Base-by-base conservation (phyloP, 1,140 invertebrate species). In the Halesus radiatus region DNA sequence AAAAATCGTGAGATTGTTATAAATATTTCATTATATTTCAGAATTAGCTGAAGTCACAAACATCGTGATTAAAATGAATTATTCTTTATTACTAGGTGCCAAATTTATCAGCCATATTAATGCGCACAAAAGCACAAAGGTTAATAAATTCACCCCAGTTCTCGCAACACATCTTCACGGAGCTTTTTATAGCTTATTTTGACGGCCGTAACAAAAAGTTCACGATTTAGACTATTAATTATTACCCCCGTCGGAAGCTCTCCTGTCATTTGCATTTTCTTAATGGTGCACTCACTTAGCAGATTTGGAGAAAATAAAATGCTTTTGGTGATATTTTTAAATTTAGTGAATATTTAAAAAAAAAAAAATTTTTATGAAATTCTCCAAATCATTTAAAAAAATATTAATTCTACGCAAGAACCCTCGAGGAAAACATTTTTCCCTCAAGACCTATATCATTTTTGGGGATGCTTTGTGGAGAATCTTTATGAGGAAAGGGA, bases 251-350 rank as follows among this genome's bases (percentile, higher is more conserved):
- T 23, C 75, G 37, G 72, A 52, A 80, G 75, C 64, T 70, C 58
- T 78, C 78, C 70, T 80, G 81, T 82, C 75, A 82, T 82, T 82
- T 82, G 75, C 78, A 82, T 82, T 82, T 80, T 79, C 78, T 72
- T 82, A 82, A 82, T 76, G 78, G 74, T 50, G 54, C 29, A 56
- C 62, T 82, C 78, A 72, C 66, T 79, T 75, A 78, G 64, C 76
- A 76, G 76, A 52, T 29, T 53, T 72, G n/a, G 53, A 50, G 68
- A 72, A 72, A 20, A 72, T 72, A 52, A 72, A 72, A 45, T 45
- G 8, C 37, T 45, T 45, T 45, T 13, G 37, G 8, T 45, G 8
- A 45, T 45, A 45, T 45, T 45, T 45, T 45, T 45, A 1, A 10
- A 45, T 45, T 45, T 1, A 45, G 13, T 13, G 37, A 45, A 45